Evolutionary conservation across 1,140 invertebrate genomes (phyloP).

Genomic region (Probaryconus sp.): DNA sequence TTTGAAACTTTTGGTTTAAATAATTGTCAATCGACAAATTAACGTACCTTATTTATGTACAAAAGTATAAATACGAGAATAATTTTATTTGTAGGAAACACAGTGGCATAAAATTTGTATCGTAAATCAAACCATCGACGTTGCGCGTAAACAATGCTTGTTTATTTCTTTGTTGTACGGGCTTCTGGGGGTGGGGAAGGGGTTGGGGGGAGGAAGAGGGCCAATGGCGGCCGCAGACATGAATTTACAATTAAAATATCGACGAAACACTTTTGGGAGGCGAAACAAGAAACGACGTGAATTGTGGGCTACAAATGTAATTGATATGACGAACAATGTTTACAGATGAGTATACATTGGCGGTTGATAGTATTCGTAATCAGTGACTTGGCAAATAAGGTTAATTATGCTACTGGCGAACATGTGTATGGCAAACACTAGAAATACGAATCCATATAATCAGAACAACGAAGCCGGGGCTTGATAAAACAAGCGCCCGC

Average conservation of each 20-base stretch:
- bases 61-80: too few relatives aligned
- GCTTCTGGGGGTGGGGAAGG: not conserved
- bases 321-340: conserved; percentile 48
- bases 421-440: conserved; percentile 57
- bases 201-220: too few relatives aligned
- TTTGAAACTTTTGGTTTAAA: too few relatives aligned
- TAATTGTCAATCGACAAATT: too few relatives aligned
- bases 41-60: too few relatives aligned
- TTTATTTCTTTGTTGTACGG: conserved; percentile 28
- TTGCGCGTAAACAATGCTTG: conserved; percentile 8
- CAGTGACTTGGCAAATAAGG: conserved; percentile 73
- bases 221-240: too few relatives aligned
- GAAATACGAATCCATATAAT: conserved; percentile 69
- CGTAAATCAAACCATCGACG: too few relatives aligned
- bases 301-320: conserved; percentile 39
- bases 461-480: conserved; percentile 56
- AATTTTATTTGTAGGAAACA: too few relatives aligned
- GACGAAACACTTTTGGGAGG: conserved; percentile 28
- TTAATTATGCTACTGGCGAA: conserved; percentile 69
- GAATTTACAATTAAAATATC: conserved; percentile 43
- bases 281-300: conserved; percentile 39
- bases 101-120: too few relatives aligned
- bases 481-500: conserved; percentile 59
- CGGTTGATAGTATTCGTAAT: conserved; percentile 65
- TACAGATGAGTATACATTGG: conserved; percentile 52